Percentiles rank a stretch among this genome's conserved stretches.
These are phyloP conservation scores for Metallyticus violacea DNA, from an alignment of 2,888 invertebrate genomes.

Conservation along the genomic window DNA sequence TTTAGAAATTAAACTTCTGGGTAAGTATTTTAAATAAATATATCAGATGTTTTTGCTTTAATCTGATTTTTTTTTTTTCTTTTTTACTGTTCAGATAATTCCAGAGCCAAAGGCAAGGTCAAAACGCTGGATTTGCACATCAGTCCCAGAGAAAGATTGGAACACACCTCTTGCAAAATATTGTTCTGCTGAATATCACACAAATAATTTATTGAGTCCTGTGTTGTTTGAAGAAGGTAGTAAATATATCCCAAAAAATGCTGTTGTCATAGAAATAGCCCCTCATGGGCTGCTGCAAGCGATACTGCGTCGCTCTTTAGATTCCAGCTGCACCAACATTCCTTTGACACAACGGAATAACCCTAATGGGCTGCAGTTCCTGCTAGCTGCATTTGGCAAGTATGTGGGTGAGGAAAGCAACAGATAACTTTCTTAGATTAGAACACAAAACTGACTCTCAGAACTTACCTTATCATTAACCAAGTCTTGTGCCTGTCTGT, in stretches of 20 bases:
- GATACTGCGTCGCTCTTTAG: conserved; percentile 74
- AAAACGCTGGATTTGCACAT: conserved; percentile 80
- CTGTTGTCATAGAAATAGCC: conserved; percentile 83
- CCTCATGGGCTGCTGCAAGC: conserved; percentile 88
- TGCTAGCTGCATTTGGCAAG: conserved; percentile 65
- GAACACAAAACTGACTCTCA: too few relatives aligned
- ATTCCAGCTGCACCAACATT: conserved; percentile 67
- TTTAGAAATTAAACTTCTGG: too few relatives aligned
- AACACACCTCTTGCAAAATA: conserved; percentile 59
- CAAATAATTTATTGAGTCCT: conserved; percentile 66
- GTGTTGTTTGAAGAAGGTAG: conserved; percentile 53
- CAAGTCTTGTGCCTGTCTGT: too few relatives aligned
- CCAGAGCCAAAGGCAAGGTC: conserved; percentile 65
- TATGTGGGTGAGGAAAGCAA: conserved; percentile 41
- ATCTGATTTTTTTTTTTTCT: too few relatives aligned
- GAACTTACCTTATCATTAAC: too few relatives aligned
- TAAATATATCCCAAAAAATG: conserved; percentile 73
- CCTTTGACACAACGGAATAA: conserved; percentile 71
- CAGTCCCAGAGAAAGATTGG: conserved; percentile 73
- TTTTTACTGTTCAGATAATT: conserved; percentile 50
- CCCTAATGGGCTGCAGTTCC: conserved; percentile 59
- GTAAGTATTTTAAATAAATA: too few relatives aligned
- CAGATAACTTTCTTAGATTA: too few relatives aligned
- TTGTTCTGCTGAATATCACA: conserved; percentile 85
- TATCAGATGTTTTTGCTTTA: too few relatives aligned